Evolutionary conservation across 1,140 invertebrate species (phyloP), one percentile per base, ranked within the genome.

Genomic region (Carcinoscorpius rotundicauda): DNA sequence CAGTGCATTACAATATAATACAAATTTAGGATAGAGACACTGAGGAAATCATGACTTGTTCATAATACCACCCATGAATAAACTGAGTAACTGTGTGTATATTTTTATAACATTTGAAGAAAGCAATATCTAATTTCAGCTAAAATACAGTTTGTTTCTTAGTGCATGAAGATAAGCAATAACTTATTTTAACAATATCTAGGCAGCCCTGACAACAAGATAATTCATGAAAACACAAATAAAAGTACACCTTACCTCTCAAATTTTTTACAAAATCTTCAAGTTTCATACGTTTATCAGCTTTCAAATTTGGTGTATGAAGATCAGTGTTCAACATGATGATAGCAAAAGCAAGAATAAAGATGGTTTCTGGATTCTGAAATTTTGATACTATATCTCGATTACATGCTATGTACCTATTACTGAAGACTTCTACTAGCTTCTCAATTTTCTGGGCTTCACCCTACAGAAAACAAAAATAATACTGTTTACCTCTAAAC

Each of bases 281-380:
- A 49, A 93, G 77, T 69, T 93, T 93, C 97, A 99, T 99, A 68
- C 92, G 84, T 4, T 90, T 83, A 73, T 97, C 93, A 3, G 88
- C 85, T 77, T 98, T 97, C 62, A 98, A 80, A 76, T 93, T 97
- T 6, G 93, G 91, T 59, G 93, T 97, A 76, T 98, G 96, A 10
- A 98, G 80, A 78, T 98, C 96, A 3, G 96, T 98, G 77, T 98
- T 98, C 60, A 98, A 82, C 93, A 98, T 98, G 73, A 98, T 98
- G 71, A 98, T 97, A 5, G 96, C 95, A 82, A 98, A 99, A 4
- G 96, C 93, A 60, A 99, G 78, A 49, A 98, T 90, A 78, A 98
- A 97, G 68, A 98, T 87, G 2, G 29, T 29, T 29, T 29, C 29
- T 29, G 29, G 29, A 29, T 29, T 29, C 29, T 29, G 29, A 29